Base-by-base conservation (phyloP, 2,888 invertebrate species). In the Urechis unicinctus region DNA sequence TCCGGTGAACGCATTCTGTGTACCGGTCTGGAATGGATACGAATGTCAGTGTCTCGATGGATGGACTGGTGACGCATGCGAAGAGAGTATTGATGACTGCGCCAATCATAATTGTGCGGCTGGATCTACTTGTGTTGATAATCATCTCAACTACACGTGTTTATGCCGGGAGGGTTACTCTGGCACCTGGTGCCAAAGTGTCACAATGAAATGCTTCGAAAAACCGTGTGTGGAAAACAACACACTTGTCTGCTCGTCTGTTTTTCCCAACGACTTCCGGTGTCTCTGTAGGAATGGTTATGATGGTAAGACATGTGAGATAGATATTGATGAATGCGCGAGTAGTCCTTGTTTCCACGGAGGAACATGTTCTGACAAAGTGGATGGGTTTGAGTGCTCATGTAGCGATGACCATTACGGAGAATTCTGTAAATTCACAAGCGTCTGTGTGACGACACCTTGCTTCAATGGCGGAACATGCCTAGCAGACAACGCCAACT, bases 391-490 rank as follows among this genome's bases (percentile, higher is more conserved):
- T 53, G 46, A 24, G 13, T 63, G 63, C 41, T 28, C 44, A 9
- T 63, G 63, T 53, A 45, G 29, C 28, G 52, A 22, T 2, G 43
- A 54, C 9, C 45, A 50, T 50, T 56, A 53, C 47, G 65, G 74
- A 0, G 52, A 58, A 17, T 52, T 55, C n/a, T 74, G 74, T 61
- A 64, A 72, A 52, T 47, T 61, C 26, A 56, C 52, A 36, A 55
- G 56, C 24, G 52, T 66, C n/a, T 74, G 73, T 55, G 49, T 64
- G 3, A 67, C 69, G 6, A 30, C 51, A 13, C 71, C 71, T 3
- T 75, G 75, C 57, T 66, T 60, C 49, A 73, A 75, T 63, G 66
- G 66, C 5, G 73, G 70, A 0, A 64, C 59, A 3, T 75, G 75
- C 55, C 17, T 59, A 13, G 44, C 61, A 9, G 48, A 57, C 36